Conservation (phyloP, 2,797 vertebrate species). For the Chiroxiphia lanceolata region DNA sequence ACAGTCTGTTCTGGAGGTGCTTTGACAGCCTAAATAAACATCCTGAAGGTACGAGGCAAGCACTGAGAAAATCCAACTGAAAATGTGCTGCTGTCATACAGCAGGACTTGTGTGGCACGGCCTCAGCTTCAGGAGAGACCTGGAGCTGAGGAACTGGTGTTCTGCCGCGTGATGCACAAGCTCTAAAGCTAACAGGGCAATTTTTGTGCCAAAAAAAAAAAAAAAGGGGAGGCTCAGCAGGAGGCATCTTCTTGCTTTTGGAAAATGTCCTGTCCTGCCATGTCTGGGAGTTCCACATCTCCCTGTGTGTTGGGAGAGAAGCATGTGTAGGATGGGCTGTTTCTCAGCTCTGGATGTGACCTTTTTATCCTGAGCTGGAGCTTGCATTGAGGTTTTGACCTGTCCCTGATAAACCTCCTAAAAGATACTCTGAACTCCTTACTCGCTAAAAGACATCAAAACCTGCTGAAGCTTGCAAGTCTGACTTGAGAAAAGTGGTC, state of each 20-base stretch:
- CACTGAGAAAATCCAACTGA: neutral
- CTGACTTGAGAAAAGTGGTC: neutral
- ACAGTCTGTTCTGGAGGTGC: neutral
- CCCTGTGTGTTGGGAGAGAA: neutral
- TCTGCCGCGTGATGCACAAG: neutral
- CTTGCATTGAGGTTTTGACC: neutral
- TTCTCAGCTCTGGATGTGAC: neutral
- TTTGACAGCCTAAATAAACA: slow-evolving; percentile 1
- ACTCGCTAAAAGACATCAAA: neutral
- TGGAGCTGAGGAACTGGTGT: neutral
- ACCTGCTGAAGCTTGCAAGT: neutral
- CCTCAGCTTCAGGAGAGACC: neutral
- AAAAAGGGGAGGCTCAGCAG: neutral
- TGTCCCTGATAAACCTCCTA: neutral
- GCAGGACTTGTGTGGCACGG: neutral
- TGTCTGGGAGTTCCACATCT: neutral
- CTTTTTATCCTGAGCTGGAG: neutral
- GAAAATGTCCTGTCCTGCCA: neutral
- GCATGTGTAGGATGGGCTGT: fast-evolving
- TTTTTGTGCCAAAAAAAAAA: neutral
- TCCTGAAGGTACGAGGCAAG: neutral
- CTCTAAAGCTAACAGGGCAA: neutral
- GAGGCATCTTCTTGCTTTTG: neutral
- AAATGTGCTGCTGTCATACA: neutral
- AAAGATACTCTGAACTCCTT: neutral